phyloP scores from a whole-genome alignment of 2,888 invertebrate species.

The Saturnia japonica region DNA sequence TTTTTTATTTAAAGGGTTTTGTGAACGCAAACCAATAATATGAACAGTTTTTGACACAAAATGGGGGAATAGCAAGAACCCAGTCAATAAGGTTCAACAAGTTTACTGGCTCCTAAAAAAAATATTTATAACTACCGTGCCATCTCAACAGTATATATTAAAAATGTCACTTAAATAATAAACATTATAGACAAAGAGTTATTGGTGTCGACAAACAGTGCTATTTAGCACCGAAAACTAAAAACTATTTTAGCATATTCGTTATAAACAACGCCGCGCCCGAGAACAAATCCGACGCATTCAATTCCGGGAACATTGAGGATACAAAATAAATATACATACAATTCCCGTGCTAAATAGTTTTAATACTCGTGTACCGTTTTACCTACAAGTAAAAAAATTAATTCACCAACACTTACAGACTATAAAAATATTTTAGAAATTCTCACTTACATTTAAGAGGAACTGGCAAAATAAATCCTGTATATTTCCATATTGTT shows the following conservation, averaged over 20 bases:
- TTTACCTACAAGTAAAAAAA: constrained; percentile 67
- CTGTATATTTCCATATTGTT: constrained; percentile 58
- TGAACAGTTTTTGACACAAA: neutral
- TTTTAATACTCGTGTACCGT: constrained; percentile 67
- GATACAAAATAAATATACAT: constrained; percentile 12
- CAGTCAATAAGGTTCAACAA: neutral
- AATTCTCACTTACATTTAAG: constrained; percentile 81
- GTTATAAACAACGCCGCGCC: neutral
- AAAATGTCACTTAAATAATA: constrained; percentile 56
- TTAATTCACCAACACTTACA: constrained; percentile 77
- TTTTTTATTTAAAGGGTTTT: too few species aligned
- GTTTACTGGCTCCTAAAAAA: neutral
- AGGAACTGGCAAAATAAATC: constrained; percentile 82
- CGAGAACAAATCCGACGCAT: neutral
- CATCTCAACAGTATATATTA: neutral
- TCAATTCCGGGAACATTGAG: neutral
- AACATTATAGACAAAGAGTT: constrained; percentile 46
- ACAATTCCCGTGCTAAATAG: constrained; percentile 13
- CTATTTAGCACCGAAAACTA: constrained; percentile 70
- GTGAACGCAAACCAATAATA: neutral
- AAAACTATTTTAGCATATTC: constrained; percentile 47
- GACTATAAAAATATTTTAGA: constrained; percentile 79
- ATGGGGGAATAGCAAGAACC: neutral
- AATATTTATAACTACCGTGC: neutral
- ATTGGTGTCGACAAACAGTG: constrained; percentile 59